Base-by-base conservation (phyloP, 2,888 invertebrate genomes). In the Opisthograptis luteolata region DNA sequence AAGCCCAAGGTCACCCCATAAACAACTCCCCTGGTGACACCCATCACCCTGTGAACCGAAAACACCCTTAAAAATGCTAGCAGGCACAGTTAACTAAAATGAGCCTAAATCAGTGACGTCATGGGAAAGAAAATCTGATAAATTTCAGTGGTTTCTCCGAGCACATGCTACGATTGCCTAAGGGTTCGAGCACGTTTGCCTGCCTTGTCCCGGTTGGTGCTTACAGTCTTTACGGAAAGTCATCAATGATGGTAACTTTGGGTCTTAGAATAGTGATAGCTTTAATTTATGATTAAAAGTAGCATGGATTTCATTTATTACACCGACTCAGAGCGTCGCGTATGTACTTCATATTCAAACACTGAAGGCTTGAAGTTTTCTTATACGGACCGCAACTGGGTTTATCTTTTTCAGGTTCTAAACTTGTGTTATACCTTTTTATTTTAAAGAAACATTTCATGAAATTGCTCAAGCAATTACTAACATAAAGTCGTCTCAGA, bases 1-100 rank as follows among this genome's bases (percentile, higher is more conserved):
- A 72, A 85, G 87, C 47, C 75, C 83, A 85, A 85, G 85, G 86
- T 84, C 85, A 84, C 71, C 73, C 72, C 62, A 70, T 39, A 40
- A 39, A 39, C 37, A 39, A 28, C 12, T 14, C 27, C 19, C 36
- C n/a, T 19, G 36, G 14, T 31, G 17, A 45, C 39, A 45, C 32
- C 43, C 34, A 14, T 15, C 3, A 28, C 9, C n/a, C 22, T n/a
- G 12, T 6, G 1, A 27, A 5, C 15, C 15, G 3, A 3, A n/a
- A 7, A 24, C 14, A 35, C 35, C 8, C 34, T 34, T n/a, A 8
- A 20, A 2, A n/a, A n/a, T n/a, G 34, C 15, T 19, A 20, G 1
- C 8, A 5, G 1, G 19, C 32, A 17, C 13, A 32, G 19, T 32
- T 19, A 9, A 32, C n/a, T n/a, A n/a, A n/a, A n/a, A n/a, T n/a